These are phyloP conservation scores for Pristionchus fissidentatus DNA, from an alignment of 2,888 invertebrate genomes.

Conservation along the genomic window DNA sequence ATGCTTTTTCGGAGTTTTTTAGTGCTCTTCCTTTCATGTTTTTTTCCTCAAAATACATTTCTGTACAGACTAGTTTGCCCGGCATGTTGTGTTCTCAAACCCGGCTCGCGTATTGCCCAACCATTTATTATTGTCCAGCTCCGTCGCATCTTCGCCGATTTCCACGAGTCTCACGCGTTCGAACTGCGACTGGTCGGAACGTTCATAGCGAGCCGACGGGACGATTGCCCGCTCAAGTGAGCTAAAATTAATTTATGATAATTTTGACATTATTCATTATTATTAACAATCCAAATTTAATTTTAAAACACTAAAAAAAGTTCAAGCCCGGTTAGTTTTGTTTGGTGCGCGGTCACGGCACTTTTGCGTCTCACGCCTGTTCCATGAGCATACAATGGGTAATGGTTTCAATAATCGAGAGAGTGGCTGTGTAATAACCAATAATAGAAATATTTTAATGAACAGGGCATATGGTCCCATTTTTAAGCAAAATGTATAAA, in stretches of 20 bases:
- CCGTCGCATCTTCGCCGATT: constrained; percentile 39
- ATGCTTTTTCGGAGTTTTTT: too few relatives aligned
- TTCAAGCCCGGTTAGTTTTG: too few relatives aligned
- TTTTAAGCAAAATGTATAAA: too few relatives aligned
- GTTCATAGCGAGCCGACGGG: constrained; percentile 50
- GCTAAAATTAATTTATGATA: not conserved
- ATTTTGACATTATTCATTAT: too few relatives aligned
- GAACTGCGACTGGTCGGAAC: constrained; percentile 50
- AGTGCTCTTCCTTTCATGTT: too few relatives aligned
- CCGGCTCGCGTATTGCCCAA: too few relatives aligned
- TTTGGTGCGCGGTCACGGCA: not conserved
- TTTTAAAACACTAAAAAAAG: too few relatives aligned
- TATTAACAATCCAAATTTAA: not conserved
- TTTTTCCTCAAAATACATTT: too few relatives aligned
- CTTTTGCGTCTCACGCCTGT: not conserved
- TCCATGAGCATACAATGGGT: not conserved
- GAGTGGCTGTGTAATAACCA: too few relatives aligned
- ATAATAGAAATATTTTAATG: not conserved
- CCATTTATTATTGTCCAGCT: constrained; percentile 23
- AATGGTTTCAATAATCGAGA: not conserved
- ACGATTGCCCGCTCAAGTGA: constrained; percentile 53
- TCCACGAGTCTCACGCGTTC: constrained; percentile 38
- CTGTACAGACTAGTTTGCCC: too few relatives aligned
- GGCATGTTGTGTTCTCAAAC: too few relatives aligned
- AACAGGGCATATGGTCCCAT: too few relatives aligned